Evolutionary conservation across 2,797 vertebrate genomes (phyloP).

Genomic region (Trichosurus vulpecula): DNA sequence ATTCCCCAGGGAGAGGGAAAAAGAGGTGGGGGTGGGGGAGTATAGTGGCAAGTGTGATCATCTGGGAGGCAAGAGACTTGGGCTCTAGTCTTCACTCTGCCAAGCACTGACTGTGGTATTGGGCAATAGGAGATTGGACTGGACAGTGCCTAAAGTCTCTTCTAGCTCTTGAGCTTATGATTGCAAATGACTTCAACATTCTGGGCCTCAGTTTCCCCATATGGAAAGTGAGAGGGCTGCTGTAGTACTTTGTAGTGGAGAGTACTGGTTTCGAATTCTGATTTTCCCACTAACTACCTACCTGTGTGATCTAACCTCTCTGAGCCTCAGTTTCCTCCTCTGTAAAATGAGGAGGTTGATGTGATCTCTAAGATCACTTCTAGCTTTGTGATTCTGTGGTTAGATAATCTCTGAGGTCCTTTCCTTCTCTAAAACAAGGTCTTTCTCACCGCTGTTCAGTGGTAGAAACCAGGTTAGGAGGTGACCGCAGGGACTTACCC

Average conservation of each 20-base stretch:
- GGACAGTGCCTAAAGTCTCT: neutral
- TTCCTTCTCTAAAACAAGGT: neutral
- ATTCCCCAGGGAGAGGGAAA: neutral
- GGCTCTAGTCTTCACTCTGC: neutral
- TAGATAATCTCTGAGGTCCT: neutral
- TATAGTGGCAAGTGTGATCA: neutral
- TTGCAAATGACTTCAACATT: neutral
- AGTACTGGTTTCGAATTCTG: neutral
- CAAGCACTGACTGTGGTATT: neutral
- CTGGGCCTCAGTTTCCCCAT: neutral
- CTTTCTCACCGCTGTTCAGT: neutral
- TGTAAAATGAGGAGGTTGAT: slow-evolving; percentile 29
- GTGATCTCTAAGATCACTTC: neutral
- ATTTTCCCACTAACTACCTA: neutral
- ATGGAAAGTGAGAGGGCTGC: neutral
- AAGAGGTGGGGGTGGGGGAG: neutral
- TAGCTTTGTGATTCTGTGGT: neutral
- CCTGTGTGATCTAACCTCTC: slow-evolving; percentile 6
- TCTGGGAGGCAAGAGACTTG: neutral
- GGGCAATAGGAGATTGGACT: neutral
- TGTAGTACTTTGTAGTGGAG: neutral
- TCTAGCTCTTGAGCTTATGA: neutral
- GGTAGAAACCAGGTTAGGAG: neutral
- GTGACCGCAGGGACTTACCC: neutral
- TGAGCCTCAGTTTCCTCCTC: slow-evolving; percentile 24